Evolutionary conservation across 2,113 vertebrate genomes (phyloP).

Genomic region (Callithrix jacchus): DNA sequence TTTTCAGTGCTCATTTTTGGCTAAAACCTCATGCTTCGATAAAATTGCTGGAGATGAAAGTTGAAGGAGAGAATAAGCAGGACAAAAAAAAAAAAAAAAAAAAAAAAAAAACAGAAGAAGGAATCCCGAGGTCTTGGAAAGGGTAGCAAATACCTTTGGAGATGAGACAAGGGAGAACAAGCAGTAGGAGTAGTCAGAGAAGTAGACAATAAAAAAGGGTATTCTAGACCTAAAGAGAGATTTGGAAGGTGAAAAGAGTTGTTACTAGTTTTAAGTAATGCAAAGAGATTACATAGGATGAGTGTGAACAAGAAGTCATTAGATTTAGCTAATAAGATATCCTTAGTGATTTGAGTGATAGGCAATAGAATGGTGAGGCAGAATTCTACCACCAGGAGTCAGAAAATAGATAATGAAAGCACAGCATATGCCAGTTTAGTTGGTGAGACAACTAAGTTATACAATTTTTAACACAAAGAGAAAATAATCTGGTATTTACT

Average conservation of each 20-base stretch:
- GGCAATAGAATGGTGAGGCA: neutral
- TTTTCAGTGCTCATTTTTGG: neutral
- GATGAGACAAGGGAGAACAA: neutral
- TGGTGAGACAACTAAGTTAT: neutral
- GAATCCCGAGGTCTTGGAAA: neutral
- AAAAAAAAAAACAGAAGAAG: neutral
- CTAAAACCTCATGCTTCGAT: neutral
- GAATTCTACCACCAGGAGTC: neutral
- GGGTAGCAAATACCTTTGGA: neutral
- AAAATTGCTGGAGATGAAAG: neutral
- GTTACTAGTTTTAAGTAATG: neutral
- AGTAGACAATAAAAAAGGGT: neutral
- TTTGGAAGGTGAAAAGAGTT: neutral
- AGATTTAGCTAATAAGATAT: slow-evolving; percentile 4
- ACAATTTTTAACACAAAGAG: neutral
- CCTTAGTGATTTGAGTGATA: neutral
- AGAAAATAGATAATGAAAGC: neutral
- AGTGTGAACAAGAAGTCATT: neutral
- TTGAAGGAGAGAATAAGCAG: neutral
- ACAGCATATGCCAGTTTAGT: neutral
- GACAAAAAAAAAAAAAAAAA: neutral
- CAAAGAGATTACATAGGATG: neutral
- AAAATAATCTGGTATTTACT: neutral
- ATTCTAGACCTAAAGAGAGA: neutral
- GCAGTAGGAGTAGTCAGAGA: neutral